Conservation (phyloP, 2,797 vertebrate species). For the Nannoperca obscura region DNA sequence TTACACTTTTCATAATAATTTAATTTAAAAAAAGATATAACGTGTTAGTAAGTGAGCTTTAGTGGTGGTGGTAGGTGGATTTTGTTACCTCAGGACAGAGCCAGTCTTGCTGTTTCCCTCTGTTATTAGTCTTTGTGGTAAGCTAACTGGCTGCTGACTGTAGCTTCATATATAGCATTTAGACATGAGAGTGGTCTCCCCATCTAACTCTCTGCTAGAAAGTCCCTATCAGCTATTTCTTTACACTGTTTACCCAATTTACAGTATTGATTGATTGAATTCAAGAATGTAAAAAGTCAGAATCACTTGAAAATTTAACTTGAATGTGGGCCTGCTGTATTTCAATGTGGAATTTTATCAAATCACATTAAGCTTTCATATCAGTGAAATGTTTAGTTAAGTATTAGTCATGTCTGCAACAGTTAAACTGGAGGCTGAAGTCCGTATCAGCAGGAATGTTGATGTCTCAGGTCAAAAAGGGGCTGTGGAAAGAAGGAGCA, state of each 20-base stretch:
- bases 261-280: neutral
- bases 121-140: neutral
- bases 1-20: neutral
- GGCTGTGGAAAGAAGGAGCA: conserved; percentile 43
- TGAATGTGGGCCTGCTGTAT: conserved; percentile 22
- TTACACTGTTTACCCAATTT: neutral
- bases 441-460: conserved; percentile 56
- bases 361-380: conserved; percentile 23
- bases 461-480: conserved; percentile 62
- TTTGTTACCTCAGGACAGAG: neutral
- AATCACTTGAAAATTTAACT: neutral
- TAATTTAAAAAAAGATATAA: neutral
- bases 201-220: neutral
- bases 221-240: neutral
- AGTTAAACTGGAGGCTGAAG: conserved; percentile 33
- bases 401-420: conserved; percentile 28
- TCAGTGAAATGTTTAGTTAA: conserved; percentile 53
- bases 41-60: neutral
- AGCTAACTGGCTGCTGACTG: neutral
- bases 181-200: neutral
- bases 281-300: neutral
- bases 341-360: conserved; percentile 31
- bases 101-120: too few relatives aligned
- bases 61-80: neutral
- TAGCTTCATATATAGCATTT: neutral